phyloP scores from a whole-genome alignment of 2,888 invertebrate species.

The Liposcelis brunnea region DNA sequence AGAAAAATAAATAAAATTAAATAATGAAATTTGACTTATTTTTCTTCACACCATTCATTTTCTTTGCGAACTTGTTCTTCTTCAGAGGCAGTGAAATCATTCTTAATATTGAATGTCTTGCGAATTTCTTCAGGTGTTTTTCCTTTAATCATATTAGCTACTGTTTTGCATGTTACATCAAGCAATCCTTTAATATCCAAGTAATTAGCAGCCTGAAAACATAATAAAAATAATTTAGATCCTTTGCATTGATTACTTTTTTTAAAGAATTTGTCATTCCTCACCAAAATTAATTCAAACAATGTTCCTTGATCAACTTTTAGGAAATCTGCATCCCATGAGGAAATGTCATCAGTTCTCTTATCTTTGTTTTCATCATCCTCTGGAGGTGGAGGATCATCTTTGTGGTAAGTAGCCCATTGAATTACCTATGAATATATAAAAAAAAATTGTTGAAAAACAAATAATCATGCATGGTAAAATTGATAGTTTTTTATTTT shows the following conservation, averaged over 20 bases:
- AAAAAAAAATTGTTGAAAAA: conserved; percentile 17
- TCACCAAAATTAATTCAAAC: conserved; percentile 19
- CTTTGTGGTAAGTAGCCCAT: conserved; percentile 86
- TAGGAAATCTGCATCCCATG: conserved; percentile 98
- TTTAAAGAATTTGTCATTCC: conserved; percentile 5
- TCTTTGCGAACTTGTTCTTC: conserved; percentile 97
- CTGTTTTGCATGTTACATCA: conserved; percentile 96
- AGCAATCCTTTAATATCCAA: conserved; percentile 87
- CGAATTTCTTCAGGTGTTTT: conserved; percentile 96
- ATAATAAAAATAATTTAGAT: conserved; percentile 10
- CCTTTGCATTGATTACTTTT: not conserved
- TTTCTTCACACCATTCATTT: conserved; percentile 88
- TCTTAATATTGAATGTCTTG: conserved; percentile 93
- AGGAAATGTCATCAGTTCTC: conserved; percentile 95
- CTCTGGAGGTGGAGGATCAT: conserved; percentile 89
- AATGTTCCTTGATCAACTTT: conserved; percentile 85
- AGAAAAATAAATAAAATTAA: too few relatives aligned
- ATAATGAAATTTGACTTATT: conserved; percentile 29
- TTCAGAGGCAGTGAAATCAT: conserved; percentile 88
- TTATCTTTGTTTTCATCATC: conserved; percentile 97
- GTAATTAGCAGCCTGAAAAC: conserved; percentile 70
- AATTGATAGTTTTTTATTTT: too few relatives aligned
- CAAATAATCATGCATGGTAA: too few relatives aligned
- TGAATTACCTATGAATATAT: conserved; percentile 38
- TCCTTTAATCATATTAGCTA: conserved; percentile 96